A percentile compares a stretch with the other conserved stretches of the same genome.
These are phyloP conservation scores for Adineta ricciae DNA, from an alignment of 2,888 invertebrate genomes.

Conservation along the genomic window DNA sequence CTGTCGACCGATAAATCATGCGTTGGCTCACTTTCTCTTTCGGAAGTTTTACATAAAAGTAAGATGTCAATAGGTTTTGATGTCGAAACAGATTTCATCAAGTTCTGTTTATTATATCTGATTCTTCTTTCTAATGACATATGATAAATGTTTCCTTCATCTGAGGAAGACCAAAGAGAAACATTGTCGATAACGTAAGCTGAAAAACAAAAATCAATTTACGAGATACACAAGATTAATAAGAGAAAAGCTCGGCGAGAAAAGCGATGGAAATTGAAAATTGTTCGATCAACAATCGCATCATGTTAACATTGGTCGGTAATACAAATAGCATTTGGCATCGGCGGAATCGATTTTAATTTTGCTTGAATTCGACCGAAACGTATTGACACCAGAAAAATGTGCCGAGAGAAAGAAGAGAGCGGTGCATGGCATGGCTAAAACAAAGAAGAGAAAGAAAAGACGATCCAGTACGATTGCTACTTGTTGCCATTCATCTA, in stretches of 20 bases:
- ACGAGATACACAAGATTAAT: background rate
- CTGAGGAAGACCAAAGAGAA: background rate
- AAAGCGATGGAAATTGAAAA: too few species aligned
- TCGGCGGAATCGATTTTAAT: background rate
- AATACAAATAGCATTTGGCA: background rate
- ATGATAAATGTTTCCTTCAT: background rate
- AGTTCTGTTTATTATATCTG: background rate
- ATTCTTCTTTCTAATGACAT: background rate
- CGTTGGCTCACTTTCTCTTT: too few species aligned
- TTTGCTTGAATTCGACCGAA: background rate
- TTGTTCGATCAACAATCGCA: too few species aligned
- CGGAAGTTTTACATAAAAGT: too few species aligned
- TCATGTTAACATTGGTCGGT: background rate
- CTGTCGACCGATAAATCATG: too few species aligned
- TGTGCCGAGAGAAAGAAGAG: background rate
- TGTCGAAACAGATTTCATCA: background rate
- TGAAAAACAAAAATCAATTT: background rate
- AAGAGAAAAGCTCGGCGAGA: background rate
- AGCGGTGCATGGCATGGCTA: background rate
- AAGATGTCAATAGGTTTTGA: background rate
- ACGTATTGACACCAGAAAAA: background rate
- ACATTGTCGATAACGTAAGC: background rate
- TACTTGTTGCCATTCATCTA: slow-evolving; percentile 19
- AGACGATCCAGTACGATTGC: slow-evolving; percentile 8
- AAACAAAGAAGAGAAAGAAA: background rate